Percentiles rank a stretch among this genome's conserved stretches.
phyloP scores from a whole-genome alignment of 2,888 invertebrate species.

The Adelognathus sp. region DNA sequence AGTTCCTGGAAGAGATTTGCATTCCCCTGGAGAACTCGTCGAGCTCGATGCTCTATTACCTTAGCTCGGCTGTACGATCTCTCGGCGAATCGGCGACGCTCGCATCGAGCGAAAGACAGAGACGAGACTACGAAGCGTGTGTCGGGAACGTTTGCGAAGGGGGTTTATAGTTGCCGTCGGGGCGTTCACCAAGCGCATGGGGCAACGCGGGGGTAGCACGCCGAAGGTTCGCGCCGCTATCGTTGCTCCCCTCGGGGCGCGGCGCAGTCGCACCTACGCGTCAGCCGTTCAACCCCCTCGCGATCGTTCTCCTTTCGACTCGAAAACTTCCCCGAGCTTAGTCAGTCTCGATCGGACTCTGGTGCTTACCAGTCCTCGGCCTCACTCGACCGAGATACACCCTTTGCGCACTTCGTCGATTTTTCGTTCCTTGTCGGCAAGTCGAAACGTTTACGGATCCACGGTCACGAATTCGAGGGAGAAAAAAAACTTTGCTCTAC shows the following conservation, averaged over 20 bases:
- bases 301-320: slow-evolving; percentile 47
- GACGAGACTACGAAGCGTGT: slow-evolving; percentile 38
- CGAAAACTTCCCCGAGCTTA: slow-evolving; percentile 53
- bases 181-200: slow-evolving; percentile 53
- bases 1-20: slow-evolving; percentile 63
- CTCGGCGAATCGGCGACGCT: slow-evolving; percentile 46
- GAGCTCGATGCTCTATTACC: slow-evolving; percentile 41
- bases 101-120: slow-evolving; percentile 1
- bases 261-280: slow-evolving; percentile 58
- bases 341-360: slow-evolving; percentile 64
- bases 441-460: neutral
- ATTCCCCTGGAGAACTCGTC: slow-evolving; percentile 59
- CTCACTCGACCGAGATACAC: slow-evolving; percentile 28
- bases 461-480: neutral
- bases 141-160: slow-evolving; percentile 47
- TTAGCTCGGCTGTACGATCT: slow-evolving; percentile 43
- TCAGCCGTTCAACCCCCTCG: slow-evolving; percentile 46
- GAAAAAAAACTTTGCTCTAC: neutral
- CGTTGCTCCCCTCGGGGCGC: slow-evolving; percentile 40
- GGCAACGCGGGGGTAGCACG: slow-evolving; percentile 16
- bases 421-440: neutral
- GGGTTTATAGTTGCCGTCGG: slow-evolving; percentile 46
- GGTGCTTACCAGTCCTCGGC: slow-evolving; percentile 59
- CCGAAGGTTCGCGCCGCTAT: slow-evolving; percentile 8
- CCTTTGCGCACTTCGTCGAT: neutral